Percentiles rank a stretch among this genome's conserved stretches.
Conservation (phyloP, 2,797 vertebrate genomes). For the Catamblyrhynchus diadema region DNA sequence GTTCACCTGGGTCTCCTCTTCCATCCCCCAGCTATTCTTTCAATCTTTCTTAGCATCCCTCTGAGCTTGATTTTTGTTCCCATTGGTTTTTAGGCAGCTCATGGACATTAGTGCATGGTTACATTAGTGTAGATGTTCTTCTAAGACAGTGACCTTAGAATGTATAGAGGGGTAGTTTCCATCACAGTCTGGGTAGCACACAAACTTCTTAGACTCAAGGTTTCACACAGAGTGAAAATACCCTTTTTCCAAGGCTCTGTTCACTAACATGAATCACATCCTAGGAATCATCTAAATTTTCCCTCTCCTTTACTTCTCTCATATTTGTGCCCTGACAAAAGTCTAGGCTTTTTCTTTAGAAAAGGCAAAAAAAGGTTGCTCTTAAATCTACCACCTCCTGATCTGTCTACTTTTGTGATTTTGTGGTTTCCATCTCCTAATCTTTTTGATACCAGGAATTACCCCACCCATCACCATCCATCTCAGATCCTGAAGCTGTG, state of each 20-base stretch:
- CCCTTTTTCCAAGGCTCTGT: background rate
- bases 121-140: background rate
- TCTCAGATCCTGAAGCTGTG: background rate
- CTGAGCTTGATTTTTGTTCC: background rate
- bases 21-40: background rate
- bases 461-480: background rate
- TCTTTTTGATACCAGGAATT: background rate
- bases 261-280: background rate
- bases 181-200: background rate
- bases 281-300: background rate
- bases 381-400: background rate
- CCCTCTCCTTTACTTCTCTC: background rate
- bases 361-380: background rate
- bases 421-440: background rate
- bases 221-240: background rate
- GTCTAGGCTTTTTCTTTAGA: background rate
- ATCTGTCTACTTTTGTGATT: background rate
- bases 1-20: background rate
- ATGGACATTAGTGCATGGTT: background rate
- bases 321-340: background rate
- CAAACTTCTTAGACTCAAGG: background rate
- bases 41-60: background rate
- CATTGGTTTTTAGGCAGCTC: background rate
- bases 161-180: background rate
- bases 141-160: background rate